Conservation (phyloP, 1,140 invertebrate species). For the Leptinotarsa undecemlineata region DNA sequence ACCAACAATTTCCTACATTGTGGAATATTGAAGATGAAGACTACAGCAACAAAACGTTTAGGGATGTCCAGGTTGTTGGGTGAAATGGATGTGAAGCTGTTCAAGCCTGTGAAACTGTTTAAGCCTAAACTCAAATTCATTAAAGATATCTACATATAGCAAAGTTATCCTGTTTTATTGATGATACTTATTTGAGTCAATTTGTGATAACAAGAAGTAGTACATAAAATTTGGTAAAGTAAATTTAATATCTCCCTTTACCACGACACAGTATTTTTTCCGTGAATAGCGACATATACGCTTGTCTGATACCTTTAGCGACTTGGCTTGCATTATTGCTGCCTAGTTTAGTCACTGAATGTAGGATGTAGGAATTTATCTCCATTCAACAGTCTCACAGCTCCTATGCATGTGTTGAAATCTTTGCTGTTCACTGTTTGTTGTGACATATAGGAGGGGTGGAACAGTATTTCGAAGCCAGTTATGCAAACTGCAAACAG, state of each 20-base stretch:
- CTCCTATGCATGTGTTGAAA: slow-evolving; percentile 29
- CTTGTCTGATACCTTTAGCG: slow-evolving; percentile 20
- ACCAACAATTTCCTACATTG: slow-evolving; percentile 20
- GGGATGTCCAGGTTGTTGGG: not conserved
- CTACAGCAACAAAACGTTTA: not conserved
- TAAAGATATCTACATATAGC: slow-evolving; percentile 12
- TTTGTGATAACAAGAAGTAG: slow-evolving; percentile 13
- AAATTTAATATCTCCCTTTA: slow-evolving; percentile 20
- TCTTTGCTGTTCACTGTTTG: slow-evolving; percentile 29
- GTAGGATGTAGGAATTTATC: slow-evolving; percentile 22
- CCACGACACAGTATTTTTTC: slow-evolving; percentile 12
- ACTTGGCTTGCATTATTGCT: slow-evolving; percentile 25
- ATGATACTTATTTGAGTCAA: slow-evolving; percentile 21
- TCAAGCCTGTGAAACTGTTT: not conserved
- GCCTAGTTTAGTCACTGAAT: slow-evolving; percentile 28
- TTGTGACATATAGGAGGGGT: slow-evolving; percentile 19
- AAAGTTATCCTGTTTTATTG: slow-evolving; percentile 7
- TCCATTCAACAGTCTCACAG: slow-evolving; percentile 30
- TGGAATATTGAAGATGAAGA: slow-evolving; percentile 12
- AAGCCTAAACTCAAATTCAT: not conserved
- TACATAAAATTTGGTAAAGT: slow-evolving; percentile 6
- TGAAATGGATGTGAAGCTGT: not conserved
- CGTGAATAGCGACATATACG: slow-evolving; percentile 9
- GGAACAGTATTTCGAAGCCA: slow-evolving; percentile 32
- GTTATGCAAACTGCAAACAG: slow-evolving; percentile 34